Percentiles rank a stretch among this genome's conserved stretches.
phyloP scores from a whole-genome alignment of 2,888 invertebrate genomes.

The Spisula solida region DNA sequence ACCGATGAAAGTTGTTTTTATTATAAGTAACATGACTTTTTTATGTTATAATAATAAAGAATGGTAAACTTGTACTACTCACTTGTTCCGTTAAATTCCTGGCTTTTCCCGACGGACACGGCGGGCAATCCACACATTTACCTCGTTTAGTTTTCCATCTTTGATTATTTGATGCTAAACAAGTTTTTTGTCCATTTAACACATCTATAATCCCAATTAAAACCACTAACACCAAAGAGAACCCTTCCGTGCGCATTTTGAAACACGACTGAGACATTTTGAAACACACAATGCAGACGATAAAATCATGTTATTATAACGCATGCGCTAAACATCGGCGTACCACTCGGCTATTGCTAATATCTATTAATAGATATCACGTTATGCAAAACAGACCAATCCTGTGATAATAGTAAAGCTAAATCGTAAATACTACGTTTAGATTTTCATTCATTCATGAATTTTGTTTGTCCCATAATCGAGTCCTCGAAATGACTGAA shows the following conservation, averaged over 20 bases:
- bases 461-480: no score
- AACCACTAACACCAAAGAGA: not conserved
- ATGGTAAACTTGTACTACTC: not conserved
- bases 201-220: not conserved
- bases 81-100: not conserved
- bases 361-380: not conserved
- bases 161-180: not conserved
- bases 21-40: no score
- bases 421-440: no score
- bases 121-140: not conserved
- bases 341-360: not conserved
- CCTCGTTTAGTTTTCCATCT: not conserved
- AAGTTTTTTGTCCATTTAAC: no score
- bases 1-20: no score
- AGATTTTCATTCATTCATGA: no score
- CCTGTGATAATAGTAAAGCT: not conserved
- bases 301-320: not conserved
- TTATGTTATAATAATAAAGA: no score
- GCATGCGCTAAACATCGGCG: not conserved
- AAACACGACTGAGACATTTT: not conserved
- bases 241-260: not conserved
- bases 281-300: not conserved
- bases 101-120: not conserved
- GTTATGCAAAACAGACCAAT: not conserved
- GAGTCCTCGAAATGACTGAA: no score